Conservation (phyloP, 53 echinoderm and acorn worm genomes). For the Henricia sp. region DNA sequence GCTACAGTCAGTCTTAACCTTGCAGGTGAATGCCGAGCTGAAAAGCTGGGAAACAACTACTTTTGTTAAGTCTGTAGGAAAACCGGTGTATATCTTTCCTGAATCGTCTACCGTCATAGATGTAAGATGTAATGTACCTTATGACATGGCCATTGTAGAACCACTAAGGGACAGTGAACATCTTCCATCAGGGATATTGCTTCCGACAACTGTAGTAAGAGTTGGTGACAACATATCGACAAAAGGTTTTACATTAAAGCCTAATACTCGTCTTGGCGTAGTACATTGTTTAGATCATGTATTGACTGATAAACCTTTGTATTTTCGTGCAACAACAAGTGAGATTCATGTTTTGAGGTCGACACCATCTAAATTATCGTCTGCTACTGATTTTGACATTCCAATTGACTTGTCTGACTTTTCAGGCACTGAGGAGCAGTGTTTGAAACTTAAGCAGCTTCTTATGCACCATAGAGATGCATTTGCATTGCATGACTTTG, state of each 20-base stretch:
- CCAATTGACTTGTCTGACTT: constrained; percentile 4
- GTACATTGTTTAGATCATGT: not conserved
- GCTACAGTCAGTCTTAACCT: too few relatives aligned
- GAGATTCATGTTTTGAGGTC: not conserved
- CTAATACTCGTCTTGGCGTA: not conserved
- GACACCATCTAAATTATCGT: not conserved
- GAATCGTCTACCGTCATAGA: too few relatives aligned
- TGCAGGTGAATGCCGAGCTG: too few relatives aligned
- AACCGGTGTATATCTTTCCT: too few relatives aligned
- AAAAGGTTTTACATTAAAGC: not conserved
- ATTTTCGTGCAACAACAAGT: not conserved
- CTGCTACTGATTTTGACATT: not conserved
- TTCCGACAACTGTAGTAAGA: too few relatives aligned
- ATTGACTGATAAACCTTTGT: not conserved
- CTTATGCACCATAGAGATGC: not conserved
- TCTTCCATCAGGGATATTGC: too few relatives aligned
- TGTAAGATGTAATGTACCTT: too few relatives aligned
- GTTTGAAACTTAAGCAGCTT: not conserved
- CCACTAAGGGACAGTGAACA: too few relatives aligned
- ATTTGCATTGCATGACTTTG: constrained; percentile 6
- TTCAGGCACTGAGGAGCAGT: not conserved
- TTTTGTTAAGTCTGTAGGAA: too few relatives aligned
- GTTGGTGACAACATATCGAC: constrained; percentile 18
- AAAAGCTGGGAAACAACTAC: too few relatives aligned
- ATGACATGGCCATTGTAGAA: too few relatives aligned